Conservation (phyloP, 2,797 vertebrate genomes). For the Peromyscus aztecus region DNA sequence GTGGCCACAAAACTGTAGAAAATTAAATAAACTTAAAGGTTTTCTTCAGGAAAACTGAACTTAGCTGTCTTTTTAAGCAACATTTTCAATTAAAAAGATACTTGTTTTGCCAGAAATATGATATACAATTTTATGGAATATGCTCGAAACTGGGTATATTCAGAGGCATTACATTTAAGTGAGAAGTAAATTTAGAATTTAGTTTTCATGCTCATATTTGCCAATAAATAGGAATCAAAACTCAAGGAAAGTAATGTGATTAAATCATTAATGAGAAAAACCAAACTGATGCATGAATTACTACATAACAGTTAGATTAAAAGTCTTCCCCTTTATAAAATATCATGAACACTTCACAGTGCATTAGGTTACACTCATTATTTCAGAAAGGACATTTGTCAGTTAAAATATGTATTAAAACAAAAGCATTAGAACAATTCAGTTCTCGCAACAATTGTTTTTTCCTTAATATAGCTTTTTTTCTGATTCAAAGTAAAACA, state of each 20-base stretch:
- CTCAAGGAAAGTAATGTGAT: conserved; percentile 58
- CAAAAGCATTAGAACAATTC: conserved; percentile 62
- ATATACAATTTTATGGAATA: conserved; percentile 57
- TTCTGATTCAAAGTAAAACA: conserved; percentile 57
- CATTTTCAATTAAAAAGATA: conserved; percentile 65
- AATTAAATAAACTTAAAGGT: conserved; percentile 41
- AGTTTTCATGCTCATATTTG: conserved; percentile 76
- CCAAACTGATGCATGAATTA: conserved; percentile 63
- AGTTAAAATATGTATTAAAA: conserved; percentile 62
- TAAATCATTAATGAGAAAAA: conserved; percentile 67
- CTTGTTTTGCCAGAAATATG: conserved; percentile 72
- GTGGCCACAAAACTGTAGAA: conserved; percentile 53
- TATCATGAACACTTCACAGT: not conserved
- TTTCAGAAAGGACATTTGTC: conserved; percentile 39
- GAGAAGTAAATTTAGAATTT: conserved; percentile 57
- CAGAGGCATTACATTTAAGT: conserved; percentile 71
- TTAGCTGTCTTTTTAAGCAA: conserved; percentile 42
- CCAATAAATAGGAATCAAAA: conserved; percentile 68
- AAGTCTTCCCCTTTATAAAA: conserved; percentile 50
- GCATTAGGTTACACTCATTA: conserved; percentile 47
- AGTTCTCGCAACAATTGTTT: conserved; percentile 19
- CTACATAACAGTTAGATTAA: not conserved
- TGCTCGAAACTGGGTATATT: conserved; percentile 76
- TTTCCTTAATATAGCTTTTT: not conserved
- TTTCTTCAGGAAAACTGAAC: conserved; percentile 33